Evolutionary conservation across 2,113 vertebrate species (phyloP).

Genomic region (Brachyistius frenatus): DNA sequence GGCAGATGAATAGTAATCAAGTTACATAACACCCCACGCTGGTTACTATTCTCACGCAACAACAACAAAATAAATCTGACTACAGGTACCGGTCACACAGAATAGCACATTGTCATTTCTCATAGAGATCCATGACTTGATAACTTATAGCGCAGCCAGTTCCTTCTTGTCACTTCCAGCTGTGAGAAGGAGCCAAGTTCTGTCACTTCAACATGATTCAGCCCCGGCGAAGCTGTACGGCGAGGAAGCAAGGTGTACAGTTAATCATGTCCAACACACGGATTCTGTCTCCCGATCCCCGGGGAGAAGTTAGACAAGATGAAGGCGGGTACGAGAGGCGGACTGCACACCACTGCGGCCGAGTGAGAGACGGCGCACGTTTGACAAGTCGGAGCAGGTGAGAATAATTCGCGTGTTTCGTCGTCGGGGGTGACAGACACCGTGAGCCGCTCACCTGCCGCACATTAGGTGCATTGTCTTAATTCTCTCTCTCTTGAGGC

Average conservation of each 20-base stretch:
- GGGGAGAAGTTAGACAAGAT: constrained; percentile 32
- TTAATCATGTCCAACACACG: constrained; percentile 30
- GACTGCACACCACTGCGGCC: neutral
- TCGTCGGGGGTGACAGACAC: constrained; percentile 20
- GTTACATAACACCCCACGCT: too few relatives aligned
- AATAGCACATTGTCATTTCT: neutral
- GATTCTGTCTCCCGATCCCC: constrained; percentile 16
- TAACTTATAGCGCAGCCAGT: neutral
- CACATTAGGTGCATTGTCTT: neutral
- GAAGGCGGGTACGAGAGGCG: constrained; percentile 13
- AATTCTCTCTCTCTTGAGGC: constrained; percentile 22
- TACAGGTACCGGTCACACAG: neutral
- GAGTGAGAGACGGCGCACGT: neutral
- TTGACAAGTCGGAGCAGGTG: constrained; percentile 30
- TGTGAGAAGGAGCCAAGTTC: neutral
- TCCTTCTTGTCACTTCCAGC: neutral
- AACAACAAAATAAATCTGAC: neutral
- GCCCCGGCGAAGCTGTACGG: neutral
- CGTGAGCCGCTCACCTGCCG: neutral
- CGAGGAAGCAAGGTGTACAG: neutral
- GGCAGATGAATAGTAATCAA: too few relatives aligned
- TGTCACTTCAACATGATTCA: constrained; percentile 19
- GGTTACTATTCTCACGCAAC: too few relatives aligned
- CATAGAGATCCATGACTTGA: neutral
- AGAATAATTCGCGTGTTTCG: constrained; percentile 43